Conservation (phyloP, 2,888 invertebrate genomes). For the Meliscaeva auricollis region DNA sequence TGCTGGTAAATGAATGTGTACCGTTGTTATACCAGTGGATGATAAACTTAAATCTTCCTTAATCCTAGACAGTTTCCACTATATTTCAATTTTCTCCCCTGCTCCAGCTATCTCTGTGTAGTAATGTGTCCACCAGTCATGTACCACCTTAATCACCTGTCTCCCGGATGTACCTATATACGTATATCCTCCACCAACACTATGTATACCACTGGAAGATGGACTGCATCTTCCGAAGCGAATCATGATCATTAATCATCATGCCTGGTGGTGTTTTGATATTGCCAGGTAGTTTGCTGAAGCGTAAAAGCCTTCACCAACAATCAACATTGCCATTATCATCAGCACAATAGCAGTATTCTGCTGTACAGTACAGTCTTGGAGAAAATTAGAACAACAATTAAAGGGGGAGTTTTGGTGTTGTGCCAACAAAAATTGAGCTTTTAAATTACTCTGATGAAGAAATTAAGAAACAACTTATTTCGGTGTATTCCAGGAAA, state of each 20-base stretch:
- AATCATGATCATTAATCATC: conserved; percentile 69
- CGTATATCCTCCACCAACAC: not conserved
- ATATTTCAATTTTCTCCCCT: conserved; percentile 55
- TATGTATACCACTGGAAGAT: conserved; percentile 32
- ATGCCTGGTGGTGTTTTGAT: conserved; percentile 24
- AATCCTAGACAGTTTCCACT: conserved; percentile 60
- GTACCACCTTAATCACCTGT: conserved; percentile 64
- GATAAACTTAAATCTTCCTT: conserved; percentile 52
- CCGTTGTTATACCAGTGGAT: not conserved
- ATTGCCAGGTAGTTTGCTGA: conserved; percentile 8
- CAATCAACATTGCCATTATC: conserved; percentile 34
- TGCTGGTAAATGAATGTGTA: too few relatives aligned
- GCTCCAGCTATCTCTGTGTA: conserved; percentile 30
- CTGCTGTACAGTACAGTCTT: not conserved
- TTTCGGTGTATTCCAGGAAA: too few relatives aligned
- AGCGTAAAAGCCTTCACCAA: conserved; percentile 40
- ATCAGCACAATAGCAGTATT: conserved; percentile 19
- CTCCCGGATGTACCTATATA: conserved; percentile 24
- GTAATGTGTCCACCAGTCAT: conserved; percentile 49
- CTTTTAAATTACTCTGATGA: too few relatives aligned
- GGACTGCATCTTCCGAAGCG: conserved; percentile 50
- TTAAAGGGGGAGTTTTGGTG: too few relatives aligned
- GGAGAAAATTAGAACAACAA: not conserved
- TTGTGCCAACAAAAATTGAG: too few relatives aligned
- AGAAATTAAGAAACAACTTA: too few relatives aligned